Percentiles rank a stretch among this genome's conserved stretches.
phyloP scores from a whole-genome alignment of 2,888 invertebrate species.

The Petrolisthes cinctipes region DNA sequence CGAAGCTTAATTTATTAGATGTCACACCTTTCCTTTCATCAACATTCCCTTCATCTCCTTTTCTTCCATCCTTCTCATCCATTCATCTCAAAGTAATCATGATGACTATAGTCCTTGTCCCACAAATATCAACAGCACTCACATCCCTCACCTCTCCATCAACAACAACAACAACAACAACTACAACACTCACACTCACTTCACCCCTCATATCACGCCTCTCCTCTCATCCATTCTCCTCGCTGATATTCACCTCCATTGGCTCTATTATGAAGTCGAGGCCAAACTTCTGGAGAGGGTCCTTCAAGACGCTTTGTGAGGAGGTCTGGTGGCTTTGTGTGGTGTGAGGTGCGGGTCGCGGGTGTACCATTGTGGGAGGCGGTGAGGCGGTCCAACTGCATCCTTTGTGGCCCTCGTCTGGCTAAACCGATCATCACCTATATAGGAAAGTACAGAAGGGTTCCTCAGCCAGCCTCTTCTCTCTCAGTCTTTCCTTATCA shows the following conservation, averaged over 20 bases:
- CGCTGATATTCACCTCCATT: constrained; percentile 24
- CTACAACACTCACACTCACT: too few relatives aligned
- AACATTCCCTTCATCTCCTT: constrained; percentile 3
- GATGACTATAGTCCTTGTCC: too few relatives aligned
- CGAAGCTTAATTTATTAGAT: too few relatives aligned
- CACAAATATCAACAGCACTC: background rate
- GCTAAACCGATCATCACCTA: constrained; percentile 32
- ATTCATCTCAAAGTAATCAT: too few relatives aligned
- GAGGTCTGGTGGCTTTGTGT: background rate
- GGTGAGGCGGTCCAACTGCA: background rate
- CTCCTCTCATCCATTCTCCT: background rate
- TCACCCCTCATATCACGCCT: background rate
- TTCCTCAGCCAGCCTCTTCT: background rate
- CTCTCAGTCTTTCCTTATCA: constrained; percentile 10
- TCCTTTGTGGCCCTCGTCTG: background rate
- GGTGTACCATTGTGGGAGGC: background rate
- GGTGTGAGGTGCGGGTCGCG: constrained; percentile 4
- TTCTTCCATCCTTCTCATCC: constrained; percentile 25
- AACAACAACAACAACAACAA: background rate
- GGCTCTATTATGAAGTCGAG: background rate
- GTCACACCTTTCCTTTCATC: too few relatives aligned
- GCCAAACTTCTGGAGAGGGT: constrained; percentile 17
- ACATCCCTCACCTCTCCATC: background rate
- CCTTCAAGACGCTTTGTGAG: constrained; percentile 28
- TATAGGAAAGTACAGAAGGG: background rate